Base-by-base conservation (phyloP, 2,113 vertebrate species). In the Dipodomys ordii region DNA sequence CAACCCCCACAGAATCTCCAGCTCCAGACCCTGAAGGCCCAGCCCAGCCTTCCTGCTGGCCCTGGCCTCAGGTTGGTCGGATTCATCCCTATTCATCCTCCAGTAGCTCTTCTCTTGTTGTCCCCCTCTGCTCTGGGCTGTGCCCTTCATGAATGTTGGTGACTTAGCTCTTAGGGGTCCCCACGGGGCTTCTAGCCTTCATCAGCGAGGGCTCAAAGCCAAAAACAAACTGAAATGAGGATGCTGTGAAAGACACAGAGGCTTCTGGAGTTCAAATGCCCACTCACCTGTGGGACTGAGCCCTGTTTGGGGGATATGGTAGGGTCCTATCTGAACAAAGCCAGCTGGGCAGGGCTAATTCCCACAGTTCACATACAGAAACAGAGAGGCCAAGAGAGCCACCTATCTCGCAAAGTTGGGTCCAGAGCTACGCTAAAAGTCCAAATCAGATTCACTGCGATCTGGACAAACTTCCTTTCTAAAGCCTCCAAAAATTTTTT, bases 1-100 rank as follows among this genome's bases (percentile, higher is more conserved):
- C 10, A 6, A 28, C n/a, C 23, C 23, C 10, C 10, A 28, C n/a
- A 20, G 16, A 57, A 18, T 13, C 49, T 53, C 12, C 49, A 0
- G 39, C 57, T 73, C 53, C 1, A 1, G 57, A n/a, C 46, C 28
- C 60, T 1, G 3, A 79, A 53, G 22, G 7, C 25, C n/a, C 13
- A 62, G 7, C 53, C 73, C 20, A 1, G 0, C 53, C 49, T 11
- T 49, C 49, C 49, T 12, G 12, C 49, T 10, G 4, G 49, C 9
- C 53, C 15, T 53, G 49, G 9, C 49, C 49, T 13, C 25, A 8
- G 44, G 87, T 6, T 0, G 6, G 91, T 30, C 92, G 74, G 67
- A 94, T 30, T 92, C 93, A 9, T 6, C 81, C 80, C 7, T 92
- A 68, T 4, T 27, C 0, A 65, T 90, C 82, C 94, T 95, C 91